A percentile compares a stretch with the other conserved stretches of the same genome.
These are phyloP conservation scores for Drosophila orena DNA, from an alignment of 1,140 invertebrate species.

Conservation along the genomic window DNA sequence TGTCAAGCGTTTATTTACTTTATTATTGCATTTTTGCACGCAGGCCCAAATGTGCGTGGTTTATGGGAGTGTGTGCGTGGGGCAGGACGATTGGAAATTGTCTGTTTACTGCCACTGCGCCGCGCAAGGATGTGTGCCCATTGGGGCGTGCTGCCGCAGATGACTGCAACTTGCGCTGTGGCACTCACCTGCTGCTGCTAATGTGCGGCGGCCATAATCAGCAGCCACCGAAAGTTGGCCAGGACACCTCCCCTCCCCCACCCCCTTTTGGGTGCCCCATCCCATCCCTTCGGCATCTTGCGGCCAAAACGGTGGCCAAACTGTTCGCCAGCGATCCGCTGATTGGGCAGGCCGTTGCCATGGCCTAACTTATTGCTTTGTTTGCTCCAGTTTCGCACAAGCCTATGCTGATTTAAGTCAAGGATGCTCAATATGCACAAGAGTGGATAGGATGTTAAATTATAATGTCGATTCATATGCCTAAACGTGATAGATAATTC, in stretches of 20 bases:
- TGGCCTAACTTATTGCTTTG: slow-evolving; percentile 2
- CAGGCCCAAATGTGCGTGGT: slow-evolving; percentile 61
- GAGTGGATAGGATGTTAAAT: neutral
- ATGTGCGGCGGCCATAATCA: slow-evolving; percentile 34
- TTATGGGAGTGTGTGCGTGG: slow-evolving; percentile 44
- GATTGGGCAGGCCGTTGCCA: slow-evolving; percentile 35
- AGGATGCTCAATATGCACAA: neutral
- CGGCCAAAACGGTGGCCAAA: slow-evolving; percentile 25
- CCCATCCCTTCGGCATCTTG: slow-evolving; percentile 10
- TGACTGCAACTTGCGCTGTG: slow-evolving; percentile 15
- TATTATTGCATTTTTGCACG: slow-evolving; percentile 75
- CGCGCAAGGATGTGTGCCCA: slow-evolving; percentile 8
- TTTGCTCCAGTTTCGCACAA: neutral
- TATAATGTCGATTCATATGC: too few relatives aligned
- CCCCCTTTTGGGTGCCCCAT: too few relatives aligned
- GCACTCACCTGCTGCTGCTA: slow-evolving; percentile 29
- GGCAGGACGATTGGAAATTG: slow-evolving; percentile 55
- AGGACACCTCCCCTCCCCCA: neutral
- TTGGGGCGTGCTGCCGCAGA: slow-evolving; percentile 32
- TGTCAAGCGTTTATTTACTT: slow-evolving; percentile 75
- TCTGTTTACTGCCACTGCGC: slow-evolving; percentile 56
- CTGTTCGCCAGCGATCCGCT: slow-evolving; percentile 21
- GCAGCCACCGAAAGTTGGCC: slow-evolving; percentile 14
- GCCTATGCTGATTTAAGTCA: neutral
- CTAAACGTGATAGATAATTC: too few relatives aligned